Percentiles rank a stretch among this genome's conserved stretches.
These are phyloP conservation scores for Labeo rohita DNA, from an alignment of 2,113 vertebrate genomes.

Conservation along the genomic window DNA sequence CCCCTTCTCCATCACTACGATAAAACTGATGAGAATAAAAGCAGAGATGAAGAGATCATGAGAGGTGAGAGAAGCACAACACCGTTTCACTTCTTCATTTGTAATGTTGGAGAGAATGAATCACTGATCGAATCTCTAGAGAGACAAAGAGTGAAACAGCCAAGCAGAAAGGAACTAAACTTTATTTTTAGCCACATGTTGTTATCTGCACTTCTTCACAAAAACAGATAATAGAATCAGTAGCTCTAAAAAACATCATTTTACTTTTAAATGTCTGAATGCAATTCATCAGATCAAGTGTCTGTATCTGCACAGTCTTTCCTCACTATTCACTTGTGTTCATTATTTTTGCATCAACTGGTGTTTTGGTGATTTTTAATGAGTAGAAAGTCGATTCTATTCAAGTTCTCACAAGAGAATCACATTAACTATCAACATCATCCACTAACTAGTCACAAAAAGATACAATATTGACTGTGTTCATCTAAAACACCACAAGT, in stretches of 20 bases:
- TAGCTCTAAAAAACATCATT: neutral
- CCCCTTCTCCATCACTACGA: neutral
- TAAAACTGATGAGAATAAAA: neutral
- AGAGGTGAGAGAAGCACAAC: conserved; percentile 41
- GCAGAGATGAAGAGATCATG: conserved; percentile 10
- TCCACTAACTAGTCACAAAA: no score
- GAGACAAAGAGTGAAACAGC: conserved; percentile 6
- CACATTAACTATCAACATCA: no score
- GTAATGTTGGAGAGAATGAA: conserved; percentile 67
- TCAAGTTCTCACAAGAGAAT: no score
- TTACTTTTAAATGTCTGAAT: neutral
- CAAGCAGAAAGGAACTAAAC: neutral
- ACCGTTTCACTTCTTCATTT: conserved; percentile 74
- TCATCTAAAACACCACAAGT: no score
- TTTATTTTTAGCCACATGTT: neutral
- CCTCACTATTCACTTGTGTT: neutral
- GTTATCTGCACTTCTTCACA: neutral
- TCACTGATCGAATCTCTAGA: conserved; percentile 59
- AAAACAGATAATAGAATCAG: neutral
- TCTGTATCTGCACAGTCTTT: neutral
- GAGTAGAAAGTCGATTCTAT: neutral
- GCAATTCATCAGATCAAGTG: neutral
- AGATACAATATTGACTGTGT: no score
- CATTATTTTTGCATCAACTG: neutral
- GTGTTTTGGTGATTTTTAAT: neutral